A percentile compares a stretch with the other conserved stretches of the same genome.
These are phyloP conservation scores for Zeugodacus cucurbitae DNA, from an alignment of 1,140 invertebrate species.

Conservation along the genomic window DNA sequence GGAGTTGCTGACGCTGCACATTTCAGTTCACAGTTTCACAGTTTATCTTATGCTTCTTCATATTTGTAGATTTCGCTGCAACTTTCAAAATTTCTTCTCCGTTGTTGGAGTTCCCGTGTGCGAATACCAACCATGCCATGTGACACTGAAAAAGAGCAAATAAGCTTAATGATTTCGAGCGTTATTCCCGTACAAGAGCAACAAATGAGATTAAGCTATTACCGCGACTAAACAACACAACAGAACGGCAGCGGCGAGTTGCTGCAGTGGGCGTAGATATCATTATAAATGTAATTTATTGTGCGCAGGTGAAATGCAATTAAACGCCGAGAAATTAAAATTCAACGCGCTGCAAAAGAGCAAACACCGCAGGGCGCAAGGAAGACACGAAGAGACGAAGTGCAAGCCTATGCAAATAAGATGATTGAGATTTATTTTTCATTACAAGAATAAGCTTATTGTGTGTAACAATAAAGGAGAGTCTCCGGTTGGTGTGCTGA, in stretches of 20 bases:
- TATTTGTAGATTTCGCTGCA: not conserved
- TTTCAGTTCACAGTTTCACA: too few relatives aligned
- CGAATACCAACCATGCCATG: not conserved
- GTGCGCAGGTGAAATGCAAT: not conserved
- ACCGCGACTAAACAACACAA: not conserved
- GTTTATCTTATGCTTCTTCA: not conserved
- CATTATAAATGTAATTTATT: constrained; percentile 26
- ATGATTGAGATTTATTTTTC: not conserved
- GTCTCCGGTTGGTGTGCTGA: not conserved
- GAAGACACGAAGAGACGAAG: not conserved
- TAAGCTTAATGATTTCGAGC: not conserved
- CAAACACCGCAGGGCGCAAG: not conserved
- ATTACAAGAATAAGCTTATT: not conserved
- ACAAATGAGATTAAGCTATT: not conserved
- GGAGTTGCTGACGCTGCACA: not conserved
- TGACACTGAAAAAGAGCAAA: not conserved
- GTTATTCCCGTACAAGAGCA: not conserved
- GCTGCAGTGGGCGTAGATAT: not conserved
- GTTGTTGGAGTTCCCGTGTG: too few relatives aligned
- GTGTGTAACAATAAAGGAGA: not conserved
- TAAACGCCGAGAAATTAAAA: constrained; percentile 3
- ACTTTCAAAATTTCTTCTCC: too few relatives aligned
- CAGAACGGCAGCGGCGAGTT: not conserved
- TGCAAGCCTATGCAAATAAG: too few relatives aligned
- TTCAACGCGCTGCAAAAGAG: too few relatives aligned